A percentile compares a stretch with the other conserved stretches of the same genome.
Evolutionary conservation across 2,888 invertebrate genomes (phyloP).

Genomic region (Hydrotaea cyrtoneurina): DNA sequence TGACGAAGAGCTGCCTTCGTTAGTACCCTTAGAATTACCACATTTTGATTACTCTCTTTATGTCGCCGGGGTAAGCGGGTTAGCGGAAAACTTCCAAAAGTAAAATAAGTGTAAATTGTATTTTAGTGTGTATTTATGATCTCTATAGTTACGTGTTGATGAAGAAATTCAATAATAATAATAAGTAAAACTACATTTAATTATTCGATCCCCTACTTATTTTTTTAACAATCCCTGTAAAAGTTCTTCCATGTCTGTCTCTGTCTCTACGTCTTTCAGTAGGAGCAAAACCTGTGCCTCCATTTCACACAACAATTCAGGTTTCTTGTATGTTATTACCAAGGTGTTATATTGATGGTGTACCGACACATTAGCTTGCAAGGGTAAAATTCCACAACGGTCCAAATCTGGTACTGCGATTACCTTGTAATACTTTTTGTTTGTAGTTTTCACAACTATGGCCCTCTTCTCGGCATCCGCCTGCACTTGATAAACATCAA

Average conservation of each 20-base stretch:
- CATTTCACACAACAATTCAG: slow-evolving; percentile 85
- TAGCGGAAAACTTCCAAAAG: slow-evolving; percentile 72
- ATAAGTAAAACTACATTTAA: slow-evolving; percentile 18
- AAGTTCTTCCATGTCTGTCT: slow-evolving; percentile 79
- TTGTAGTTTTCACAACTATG: slow-evolving; percentile 87
- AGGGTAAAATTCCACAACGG: slow-evolving; percentile 84
- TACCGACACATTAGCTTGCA: slow-evolving; percentile 85
- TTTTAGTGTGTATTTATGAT: slow-evolving; percentile 8
- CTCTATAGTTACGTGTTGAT: background rate
- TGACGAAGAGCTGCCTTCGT: slow-evolving; percentile 73
- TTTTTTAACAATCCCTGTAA: slow-evolving; percentile 77
- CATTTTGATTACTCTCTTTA: slow-evolving; percentile 73
- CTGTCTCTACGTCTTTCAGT: slow-evolving; percentile 79
- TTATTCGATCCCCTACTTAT: slow-evolving; percentile 68
- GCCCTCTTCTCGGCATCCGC: slow-evolving; percentile 85
- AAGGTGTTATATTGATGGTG: slow-evolving; percentile 89
- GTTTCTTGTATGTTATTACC: slow-evolving; percentile 90
- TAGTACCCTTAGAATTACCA: slow-evolving; percentile 79
- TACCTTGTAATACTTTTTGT: slow-evolving; percentile 91
- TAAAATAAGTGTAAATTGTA: slow-evolving; percentile 51
- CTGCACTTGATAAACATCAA: slow-evolving; percentile 86
- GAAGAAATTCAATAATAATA: background rate
- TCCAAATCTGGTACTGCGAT: slow-evolving; percentile 86
- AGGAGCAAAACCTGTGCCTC: slow-evolving; percentile 83
- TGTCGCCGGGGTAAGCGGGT: slow-evolving; percentile 71